Percentiles rank a stretch among this genome's conserved stretches.
phyloP scores from a whole-genome alignment of 2,113 vertebrate species.

The Mormyrus iriodes region DNA sequence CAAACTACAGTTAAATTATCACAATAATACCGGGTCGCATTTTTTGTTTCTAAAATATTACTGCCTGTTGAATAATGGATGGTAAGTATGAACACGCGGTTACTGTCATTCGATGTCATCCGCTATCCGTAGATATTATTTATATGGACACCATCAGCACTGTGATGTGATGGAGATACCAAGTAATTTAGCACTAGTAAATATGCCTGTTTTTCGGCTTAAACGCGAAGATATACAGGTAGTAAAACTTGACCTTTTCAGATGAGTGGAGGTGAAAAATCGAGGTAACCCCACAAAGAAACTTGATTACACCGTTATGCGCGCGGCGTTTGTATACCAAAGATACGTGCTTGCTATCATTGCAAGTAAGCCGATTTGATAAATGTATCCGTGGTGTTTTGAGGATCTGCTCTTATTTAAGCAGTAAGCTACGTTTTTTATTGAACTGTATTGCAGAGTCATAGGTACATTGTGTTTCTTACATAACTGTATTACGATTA shows the following conservation, averaged over 20 bases:
- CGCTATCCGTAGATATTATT: slow-evolving; percentile 29
- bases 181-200: slow-evolving; percentile 28
- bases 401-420: neutral
- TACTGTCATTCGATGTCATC: slow-evolving; percentile 36
- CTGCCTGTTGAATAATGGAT: slow-evolving; percentile 34
- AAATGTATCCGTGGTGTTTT: neutral
- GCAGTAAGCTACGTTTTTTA: neutral
- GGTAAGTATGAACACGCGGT: slow-evolving; percentile 53
- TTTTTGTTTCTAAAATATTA: slow-evolving; percentile 13
- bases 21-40: slow-evolving; percentile 16
- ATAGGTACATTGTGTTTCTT: neutral
- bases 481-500: neutral
- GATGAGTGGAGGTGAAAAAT: neutral
- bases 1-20: slow-evolving; percentile 20
- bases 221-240: neutral
- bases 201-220: neutral
- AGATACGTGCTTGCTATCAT: neutral
- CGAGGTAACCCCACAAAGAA: neutral
- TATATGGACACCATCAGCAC: slow-evolving; percentile 35
- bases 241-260: neutral
- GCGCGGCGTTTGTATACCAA: neutral
- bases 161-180: slow-evolving; percentile 37
- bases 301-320: neutral
- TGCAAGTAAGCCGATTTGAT: neutral
- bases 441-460: neutral